Percentiles rank a stretch among this genome's conserved stretches.
phyloP scores from a whole-genome alignment of 2,888 invertebrate species.

The Odontocolon sp. region DNA sequence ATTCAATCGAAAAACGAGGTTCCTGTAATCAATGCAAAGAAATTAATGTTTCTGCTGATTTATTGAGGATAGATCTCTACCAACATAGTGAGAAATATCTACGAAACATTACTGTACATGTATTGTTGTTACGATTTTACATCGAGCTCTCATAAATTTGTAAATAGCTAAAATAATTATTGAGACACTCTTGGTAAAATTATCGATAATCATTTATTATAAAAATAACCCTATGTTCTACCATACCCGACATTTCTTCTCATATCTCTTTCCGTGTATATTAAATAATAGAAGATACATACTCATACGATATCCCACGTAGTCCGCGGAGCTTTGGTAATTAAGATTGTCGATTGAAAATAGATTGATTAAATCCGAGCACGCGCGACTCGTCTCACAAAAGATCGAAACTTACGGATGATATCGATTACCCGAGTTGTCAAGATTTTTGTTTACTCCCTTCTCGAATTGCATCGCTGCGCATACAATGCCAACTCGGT shows the following conservation, averaged over 20 bases:
- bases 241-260: background rate
- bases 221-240: background rate
- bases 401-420: background rate
- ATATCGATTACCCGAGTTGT: background rate
- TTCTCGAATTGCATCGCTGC: slow-evolving; percentile 5
- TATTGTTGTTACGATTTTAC: too few species aligned
- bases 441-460: background rate
- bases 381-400: background rate
- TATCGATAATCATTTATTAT: background rate
- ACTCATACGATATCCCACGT: background rate
- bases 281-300: background rate
- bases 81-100: background rate
- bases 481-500: background rate
- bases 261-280: too few species aligned
- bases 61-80: background rate
- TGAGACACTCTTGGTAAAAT: too few species aligned
- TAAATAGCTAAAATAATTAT: too few species aligned
- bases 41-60: background rate
- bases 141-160: too few species aligned
- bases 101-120: too few species aligned
- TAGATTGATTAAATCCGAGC: background rate
- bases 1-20: background rate
- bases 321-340: too few species aligned
- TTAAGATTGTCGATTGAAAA: too few species aligned
- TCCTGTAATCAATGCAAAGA: background rate